These are phyloP conservation scores for Peromyscus leucopus DNA, from an alignment of 2,113 vertebrate species.

Conservation along the genomic window DNA sequence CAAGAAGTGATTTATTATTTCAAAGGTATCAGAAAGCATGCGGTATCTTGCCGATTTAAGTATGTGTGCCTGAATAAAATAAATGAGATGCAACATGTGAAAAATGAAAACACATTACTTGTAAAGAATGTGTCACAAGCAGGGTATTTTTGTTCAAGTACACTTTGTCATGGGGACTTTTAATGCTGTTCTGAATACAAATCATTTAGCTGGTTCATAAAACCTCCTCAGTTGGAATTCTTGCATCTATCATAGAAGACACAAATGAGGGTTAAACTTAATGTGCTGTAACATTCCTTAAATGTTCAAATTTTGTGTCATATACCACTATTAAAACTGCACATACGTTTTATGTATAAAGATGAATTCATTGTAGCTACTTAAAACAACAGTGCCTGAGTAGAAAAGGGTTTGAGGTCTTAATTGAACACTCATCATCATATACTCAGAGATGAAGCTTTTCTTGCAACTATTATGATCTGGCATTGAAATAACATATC, in stretches of 20 bases:
- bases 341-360: constrained; percentile 75
- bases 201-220: constrained; percentile 90
- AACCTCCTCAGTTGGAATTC: constrained; percentile 89
- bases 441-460: not conserved
- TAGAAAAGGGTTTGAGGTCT: constrained; percentile 49
- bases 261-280: constrained; percentile 90
- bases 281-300: constrained; percentile 88
- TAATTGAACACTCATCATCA: constrained; percentile 45
- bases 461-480: not conserved
- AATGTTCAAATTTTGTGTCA: constrained; percentile 84
- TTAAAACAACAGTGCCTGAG: constrained; percentile 55
- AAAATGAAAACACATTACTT: constrained; percentile 92
- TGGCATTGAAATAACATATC: constrained; percentile 49
- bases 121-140: constrained; percentile 89
- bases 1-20: constrained; percentile 94
- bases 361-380: constrained; percentile 67
- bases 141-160: constrained; percentile 90
- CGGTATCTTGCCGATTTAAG: constrained; percentile 89
- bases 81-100: constrained; percentile 94
- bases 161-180: constrained; percentile 90
- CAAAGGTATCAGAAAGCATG: constrained; percentile 87
- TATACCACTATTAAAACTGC: constrained; percentile 77
- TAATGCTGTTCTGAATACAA: constrained; percentile 90
- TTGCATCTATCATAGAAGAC: constrained; percentile 90
- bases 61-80: constrained; percentile 90